A percentile compares a stretch with the other conserved stretches of the same genome.
Conservation (phyloP, 2,888 invertebrate species). For the Lasioglossum calceatum region DNA sequence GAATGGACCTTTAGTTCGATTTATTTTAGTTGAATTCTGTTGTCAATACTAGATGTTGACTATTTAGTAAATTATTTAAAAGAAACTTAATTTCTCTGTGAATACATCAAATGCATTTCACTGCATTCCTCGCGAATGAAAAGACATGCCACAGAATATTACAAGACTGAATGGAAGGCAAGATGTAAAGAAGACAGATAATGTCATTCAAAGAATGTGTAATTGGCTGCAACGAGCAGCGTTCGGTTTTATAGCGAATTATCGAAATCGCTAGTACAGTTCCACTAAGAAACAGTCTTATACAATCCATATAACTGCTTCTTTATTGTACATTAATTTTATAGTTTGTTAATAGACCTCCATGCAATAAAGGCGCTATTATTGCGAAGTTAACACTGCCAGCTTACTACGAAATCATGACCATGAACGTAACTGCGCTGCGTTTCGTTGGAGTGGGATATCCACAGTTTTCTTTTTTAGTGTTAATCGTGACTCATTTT, state of each 20-base stretch:
- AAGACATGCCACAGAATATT: not conserved
- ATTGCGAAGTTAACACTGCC: not conserved
- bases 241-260: not conserved
- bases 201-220: not conserved
- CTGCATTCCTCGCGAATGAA: not conserved
- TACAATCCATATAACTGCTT: not conserved
- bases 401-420: not conserved
- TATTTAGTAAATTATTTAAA: too few species aligned
- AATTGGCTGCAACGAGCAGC: not conserved
- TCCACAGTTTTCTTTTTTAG: conserved; percentile 1
- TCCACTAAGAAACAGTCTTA: not conserved
- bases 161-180: not conserved
- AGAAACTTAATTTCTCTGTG: too few species aligned
- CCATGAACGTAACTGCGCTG: conserved; percentile 8
- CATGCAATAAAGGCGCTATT: not conserved
- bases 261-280: not conserved
- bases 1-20: not conserved
- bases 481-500: not conserved
- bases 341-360: not conserved
- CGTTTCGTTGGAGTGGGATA: not conserved
- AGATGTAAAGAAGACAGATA: not conserved
- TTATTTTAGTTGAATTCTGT: too few species aligned
- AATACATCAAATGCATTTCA: not conserved
- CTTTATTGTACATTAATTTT: not conserved
- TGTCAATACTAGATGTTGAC: too few species aligned